Percentiles rank a stretch among this genome's conserved stretches.
These are phyloP conservation scores for Linurgus olivaceus DNA, from an alignment of 2,797 vertebrate species.

Conservation along the genomic window DNA sequence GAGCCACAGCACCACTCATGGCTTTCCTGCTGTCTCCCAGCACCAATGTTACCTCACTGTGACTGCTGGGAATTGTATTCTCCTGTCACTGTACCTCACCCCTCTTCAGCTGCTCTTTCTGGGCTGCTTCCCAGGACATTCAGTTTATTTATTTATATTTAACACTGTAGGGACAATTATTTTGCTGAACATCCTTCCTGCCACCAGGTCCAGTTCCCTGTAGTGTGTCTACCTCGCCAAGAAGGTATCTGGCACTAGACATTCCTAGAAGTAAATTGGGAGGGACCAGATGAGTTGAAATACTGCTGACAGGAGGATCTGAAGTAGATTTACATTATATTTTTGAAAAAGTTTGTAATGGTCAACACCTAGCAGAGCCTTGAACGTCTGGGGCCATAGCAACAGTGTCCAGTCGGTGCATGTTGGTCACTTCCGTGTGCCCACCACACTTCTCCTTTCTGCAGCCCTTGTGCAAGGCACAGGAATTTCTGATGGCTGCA, in stretches of 20 bases:
- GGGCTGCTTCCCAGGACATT: background rate
- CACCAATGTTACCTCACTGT: accelerated
- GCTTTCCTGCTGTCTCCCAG: background rate
- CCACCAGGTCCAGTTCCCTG: background rate
- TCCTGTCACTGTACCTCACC: background rate
- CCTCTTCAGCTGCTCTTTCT: background rate
- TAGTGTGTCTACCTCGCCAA: accelerated
- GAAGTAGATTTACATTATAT: background rate
- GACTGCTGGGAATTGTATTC: background rate
- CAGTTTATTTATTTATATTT: background rate
- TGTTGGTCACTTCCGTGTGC: background rate
- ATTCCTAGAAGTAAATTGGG: background rate
- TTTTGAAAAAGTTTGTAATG: background rate
- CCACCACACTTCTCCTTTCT: background rate
- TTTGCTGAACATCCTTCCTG: background rate
- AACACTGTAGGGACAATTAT: background rate
- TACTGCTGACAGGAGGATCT: background rate
- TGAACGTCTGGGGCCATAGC: background rate
- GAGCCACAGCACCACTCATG: background rate
- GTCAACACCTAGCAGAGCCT: background rate
- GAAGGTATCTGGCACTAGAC: accelerated
- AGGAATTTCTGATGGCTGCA: background rate
- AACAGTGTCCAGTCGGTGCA: accelerated
- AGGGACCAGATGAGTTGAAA: background rate
- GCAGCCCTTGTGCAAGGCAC: background rate